These are phyloP conservation scores for Erebia ligea DNA, from an alignment of 2,888 invertebrate genomes.

Conservation along the genomic window DNA sequence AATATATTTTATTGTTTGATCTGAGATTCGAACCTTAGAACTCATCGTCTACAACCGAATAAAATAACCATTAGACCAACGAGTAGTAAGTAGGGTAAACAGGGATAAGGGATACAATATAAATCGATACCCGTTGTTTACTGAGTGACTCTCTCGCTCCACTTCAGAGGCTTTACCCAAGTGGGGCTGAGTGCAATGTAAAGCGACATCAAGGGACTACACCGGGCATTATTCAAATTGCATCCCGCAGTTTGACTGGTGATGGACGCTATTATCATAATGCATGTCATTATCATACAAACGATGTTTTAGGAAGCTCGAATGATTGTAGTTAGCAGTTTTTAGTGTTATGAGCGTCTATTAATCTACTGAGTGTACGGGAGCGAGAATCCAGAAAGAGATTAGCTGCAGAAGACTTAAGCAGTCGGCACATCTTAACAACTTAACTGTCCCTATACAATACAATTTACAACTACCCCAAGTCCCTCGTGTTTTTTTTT, in stretches of 20 bases:
- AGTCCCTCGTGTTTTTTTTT: too few species aligned
- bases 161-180: not conserved
- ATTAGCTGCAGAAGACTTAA: too few species aligned
- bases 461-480: too few species aligned
- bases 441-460: too few species aligned
- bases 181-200: constrained; percentile 6
- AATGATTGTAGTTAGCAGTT: not conserved
- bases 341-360: too few species aligned
- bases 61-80: not conserved
- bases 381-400: too few species aligned
- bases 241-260: constrained; percentile 14
- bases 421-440: too few species aligned
- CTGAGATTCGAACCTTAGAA: too few species aligned
- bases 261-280: constrained; percentile 15
- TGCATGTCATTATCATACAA: constrained; percentile 8
- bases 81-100: not conserved
- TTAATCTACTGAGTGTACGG: too few species aligned
- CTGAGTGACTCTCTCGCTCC: not conserved
- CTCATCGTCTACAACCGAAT: too few species aligned
- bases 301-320: not conserved
- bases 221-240: constrained; percentile 16
- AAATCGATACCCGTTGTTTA: constrained; percentile 3
- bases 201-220: not conserved
- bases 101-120: constrained; percentile 2
- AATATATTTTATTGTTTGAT: too few species aligned